Conservation (phyloP, 1,140 invertebrate genomes). For the Lasaia peninsularis region DNA sequence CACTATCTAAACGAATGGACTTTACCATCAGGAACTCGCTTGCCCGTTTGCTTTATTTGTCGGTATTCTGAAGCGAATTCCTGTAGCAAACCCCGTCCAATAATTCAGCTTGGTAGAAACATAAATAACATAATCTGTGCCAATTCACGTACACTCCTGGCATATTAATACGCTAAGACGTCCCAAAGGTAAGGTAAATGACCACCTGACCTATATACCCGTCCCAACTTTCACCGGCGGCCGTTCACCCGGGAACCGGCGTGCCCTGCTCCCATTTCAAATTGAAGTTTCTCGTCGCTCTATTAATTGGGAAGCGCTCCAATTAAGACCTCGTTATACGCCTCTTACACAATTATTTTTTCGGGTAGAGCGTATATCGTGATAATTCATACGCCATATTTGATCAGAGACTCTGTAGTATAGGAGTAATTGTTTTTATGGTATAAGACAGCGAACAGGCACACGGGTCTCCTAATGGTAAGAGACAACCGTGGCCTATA, state of each 20-base stretch:
- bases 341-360: slow-evolving; percentile 59
- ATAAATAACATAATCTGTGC: background rate
- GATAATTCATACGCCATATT: too few species aligned
- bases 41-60: too few species aligned
- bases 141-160: background rate
- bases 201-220: slow-evolving; percentile 66
- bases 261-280: slow-evolving; percentile 53
- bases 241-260: slow-evolving; percentile 62
- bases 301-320: slow-evolving; percentile 70
- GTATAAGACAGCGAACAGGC: too few species aligned
- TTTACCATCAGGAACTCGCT: too few species aligned
- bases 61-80: too few species aligned
- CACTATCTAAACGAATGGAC: too few species aligned
- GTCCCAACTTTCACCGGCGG: slow-evolving; percentile 63
- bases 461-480: too few species aligned
- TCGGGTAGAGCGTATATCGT: background rate
- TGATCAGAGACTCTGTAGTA: background rate
- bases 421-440: background rate
- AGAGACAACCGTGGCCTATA: too few species aligned
- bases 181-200: slow-evolving; percentile 49
- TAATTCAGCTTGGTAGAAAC: too few species aligned
- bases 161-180: slow-evolving; percentile 7
- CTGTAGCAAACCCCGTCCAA: too few species aligned
- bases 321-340: slow-evolving; percentile 67
- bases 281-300: slow-evolving; percentile 31